A percentile compares a stretch with the other conserved stretches of the same genome.
These are phyloP conservation scores for Xenopus petersii DNA, from an alignment of 2,797 vertebrate genomes.

Conservation along the genomic window DNA sequence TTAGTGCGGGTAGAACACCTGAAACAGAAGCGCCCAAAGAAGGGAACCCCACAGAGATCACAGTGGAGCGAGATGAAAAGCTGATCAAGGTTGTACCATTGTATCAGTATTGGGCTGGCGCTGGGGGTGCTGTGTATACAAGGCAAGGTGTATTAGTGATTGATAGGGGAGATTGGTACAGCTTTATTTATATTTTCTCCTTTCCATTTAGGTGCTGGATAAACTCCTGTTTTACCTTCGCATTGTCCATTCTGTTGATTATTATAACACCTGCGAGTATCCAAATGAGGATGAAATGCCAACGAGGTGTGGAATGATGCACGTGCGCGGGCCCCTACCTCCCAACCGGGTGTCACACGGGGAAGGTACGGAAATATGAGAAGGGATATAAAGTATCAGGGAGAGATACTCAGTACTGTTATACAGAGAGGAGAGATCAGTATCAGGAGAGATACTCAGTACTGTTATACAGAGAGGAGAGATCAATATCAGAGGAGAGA, in stretches of 20 bases:
- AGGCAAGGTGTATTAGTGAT: no score
- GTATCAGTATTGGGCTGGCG: no score
- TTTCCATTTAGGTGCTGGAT: conserved; percentile 77
- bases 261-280: conserved; percentile 91
- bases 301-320: conserved; percentile 90
- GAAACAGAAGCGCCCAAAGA: conserved; percentile 79
- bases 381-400: no score
- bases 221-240: conserved; percentile 85
- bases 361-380: conserved; percentile 68
- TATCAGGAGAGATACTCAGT: no score
- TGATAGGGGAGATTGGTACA: no score
- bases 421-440: no score
- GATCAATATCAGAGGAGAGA: no score
- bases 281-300: conserved; percentile 95
- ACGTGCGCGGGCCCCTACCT: conserved; percentile 86
- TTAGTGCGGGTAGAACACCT: conserved; percentile 69
- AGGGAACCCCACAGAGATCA: conserved; percentile 82
- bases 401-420: no score
- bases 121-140: no score
- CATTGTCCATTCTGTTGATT: conserved; percentile 89
- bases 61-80: conserved; percentile 86
- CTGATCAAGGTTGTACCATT: conserved; percentile 75
- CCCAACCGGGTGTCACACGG: conserved; percentile 86
- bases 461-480: no score
- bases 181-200: not conserved